These are phyloP conservation scores for Brachyopa scutellaris DNA, from an alignment of 2,888 invertebrate genomes.

Conservation along the genomic window DNA sequence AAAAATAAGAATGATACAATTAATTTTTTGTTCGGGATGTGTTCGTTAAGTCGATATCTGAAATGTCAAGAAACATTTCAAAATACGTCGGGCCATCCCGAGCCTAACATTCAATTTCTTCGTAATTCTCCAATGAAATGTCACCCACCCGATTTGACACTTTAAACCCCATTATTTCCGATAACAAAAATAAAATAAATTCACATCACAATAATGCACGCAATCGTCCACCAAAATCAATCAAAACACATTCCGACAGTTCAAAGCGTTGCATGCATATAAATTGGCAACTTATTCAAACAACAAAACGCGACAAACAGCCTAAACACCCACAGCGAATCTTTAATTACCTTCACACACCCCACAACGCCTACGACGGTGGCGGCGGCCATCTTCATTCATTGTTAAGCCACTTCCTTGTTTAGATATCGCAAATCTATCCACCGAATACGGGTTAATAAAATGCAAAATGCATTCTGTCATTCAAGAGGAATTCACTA, in stretches of 20 bases:
- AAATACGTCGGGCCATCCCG: no score
- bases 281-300: slow-evolving; percentile 15
- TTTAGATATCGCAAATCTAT: slow-evolving; percentile 60
- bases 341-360: slow-evolving; percentile 47
- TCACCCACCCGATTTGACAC: no score
- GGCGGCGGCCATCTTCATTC: slow-evolving; percentile 44
- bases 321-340: slow-evolving; percentile 51
- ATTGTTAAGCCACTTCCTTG: slow-evolving; percentile 63
- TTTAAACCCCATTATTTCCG: no score
- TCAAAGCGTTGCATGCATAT: slow-evolving; percentile 20
- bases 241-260: slow-evolving; percentile 17
- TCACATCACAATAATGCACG: slow-evolving; percentile 15
- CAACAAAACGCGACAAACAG: slow-evolving; percentile 1
- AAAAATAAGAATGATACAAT: slow-evolving; percentile 46
- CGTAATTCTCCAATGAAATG: no score
- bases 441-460: slow-evolving; percentile 58
- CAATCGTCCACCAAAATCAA: slow-evolving; percentile 20
- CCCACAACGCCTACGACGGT: not conserved
- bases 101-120: no score
- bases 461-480: slow-evolving; percentile 59
- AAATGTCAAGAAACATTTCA: no score
- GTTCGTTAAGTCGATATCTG: no score
- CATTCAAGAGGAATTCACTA: slow-evolving; percentile 56
- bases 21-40: no score
- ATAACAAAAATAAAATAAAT: slow-evolving; percentile 7